Evolutionary conservation across 2,888 invertebrate genomes (phyloP).

Genomic region (Melanargia galathea): DNA sequence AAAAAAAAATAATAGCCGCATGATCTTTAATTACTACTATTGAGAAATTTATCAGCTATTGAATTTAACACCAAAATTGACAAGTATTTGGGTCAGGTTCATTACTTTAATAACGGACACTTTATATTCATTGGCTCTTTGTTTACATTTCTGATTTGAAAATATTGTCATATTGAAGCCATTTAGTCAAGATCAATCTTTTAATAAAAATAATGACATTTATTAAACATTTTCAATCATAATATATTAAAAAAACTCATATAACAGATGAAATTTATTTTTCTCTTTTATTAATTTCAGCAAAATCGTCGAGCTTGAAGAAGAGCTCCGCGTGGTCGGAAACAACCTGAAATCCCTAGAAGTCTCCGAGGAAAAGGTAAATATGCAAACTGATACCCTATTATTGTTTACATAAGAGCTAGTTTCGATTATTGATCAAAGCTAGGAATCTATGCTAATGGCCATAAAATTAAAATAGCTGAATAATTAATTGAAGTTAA

Average conservation of each 20-base stretch:
- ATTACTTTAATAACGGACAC: slow-evolving; percentile 38
- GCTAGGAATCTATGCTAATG: slow-evolving; percentile 39
- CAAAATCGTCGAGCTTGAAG: slow-evolving; percentile 99
- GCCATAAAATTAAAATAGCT: slow-evolving; percentile 28
- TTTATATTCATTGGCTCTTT: not conserved
- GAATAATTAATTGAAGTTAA: slow-evolving; percentile 24
- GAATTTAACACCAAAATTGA: slow-evolving; percentile 46
- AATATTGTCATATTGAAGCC: not conserved
- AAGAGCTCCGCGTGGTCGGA: slow-evolving; percentile 99
- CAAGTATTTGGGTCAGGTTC: slow-evolving; percentile 57
- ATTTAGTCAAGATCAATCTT: not conserved
- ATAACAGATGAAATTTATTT: slow-evolving; percentile 65
- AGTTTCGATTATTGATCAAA: slow-evolving; percentile 24
- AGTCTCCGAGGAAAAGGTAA: slow-evolving; percentile 99
- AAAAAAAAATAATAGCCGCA: slow-evolving; percentile 36
- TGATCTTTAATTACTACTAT: slow-evolving; percentile 37
- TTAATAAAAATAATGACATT: not conserved
- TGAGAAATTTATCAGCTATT: slow-evolving; percentile 41
- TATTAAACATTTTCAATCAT: not conserved
- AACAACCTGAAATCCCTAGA: slow-evolving; percentile 99
- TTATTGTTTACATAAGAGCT: slow-evolving; percentile 28
- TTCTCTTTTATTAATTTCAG: slow-evolving; percentile 77
- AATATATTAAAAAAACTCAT: too few relatives aligned
- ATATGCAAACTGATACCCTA: slow-evolving; percentile 46
- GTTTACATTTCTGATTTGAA: not conserved